Conservation (phyloP, 1,140 invertebrate genomes). For the Drosophila ogumai region DNA sequence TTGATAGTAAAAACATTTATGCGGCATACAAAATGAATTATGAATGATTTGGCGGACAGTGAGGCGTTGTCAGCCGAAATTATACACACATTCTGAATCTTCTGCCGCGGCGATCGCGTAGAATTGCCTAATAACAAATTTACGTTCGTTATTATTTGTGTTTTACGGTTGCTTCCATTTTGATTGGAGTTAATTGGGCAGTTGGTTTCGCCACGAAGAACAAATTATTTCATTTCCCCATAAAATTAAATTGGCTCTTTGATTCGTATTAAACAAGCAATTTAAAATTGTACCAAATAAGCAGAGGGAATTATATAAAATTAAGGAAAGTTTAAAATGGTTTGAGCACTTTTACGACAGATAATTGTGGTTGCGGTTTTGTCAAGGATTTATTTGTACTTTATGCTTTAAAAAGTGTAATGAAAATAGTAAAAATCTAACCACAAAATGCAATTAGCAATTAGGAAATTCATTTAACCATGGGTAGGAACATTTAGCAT, state of each 20-base stretch:
- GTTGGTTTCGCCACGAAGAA: conserved; percentile 14
- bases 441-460: background rate
- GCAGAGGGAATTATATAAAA: background rate
- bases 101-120: conserved; percentile 18
- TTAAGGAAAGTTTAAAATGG: background rate
- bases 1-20: conserved; percentile 82
- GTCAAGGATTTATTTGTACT: background rate
- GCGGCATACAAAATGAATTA: conserved; percentile 81
- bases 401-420: background rate
- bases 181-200: conserved; percentile 44
- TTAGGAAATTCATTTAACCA: background rate
- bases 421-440: background rate
- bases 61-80: conserved; percentile 36
- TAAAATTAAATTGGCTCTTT: conserved; percentile 25
- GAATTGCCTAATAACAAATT: conserved; percentile 44
- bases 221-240: conserved; percentile 35
- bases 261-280: conserved; percentile 18
- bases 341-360: background rate
- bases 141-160: conserved; percentile 50
- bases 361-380: background rate
- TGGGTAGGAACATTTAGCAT: background rate
- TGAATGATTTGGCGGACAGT: conserved; percentile 67
- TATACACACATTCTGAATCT: conserved; percentile 27
- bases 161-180: conserved; percentile 46
- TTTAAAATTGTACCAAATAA: conserved; percentile 6